Evolutionary conservation across 2,113 vertebrate genomes (phyloP).

Genomic region (Garra rufa): DNA sequence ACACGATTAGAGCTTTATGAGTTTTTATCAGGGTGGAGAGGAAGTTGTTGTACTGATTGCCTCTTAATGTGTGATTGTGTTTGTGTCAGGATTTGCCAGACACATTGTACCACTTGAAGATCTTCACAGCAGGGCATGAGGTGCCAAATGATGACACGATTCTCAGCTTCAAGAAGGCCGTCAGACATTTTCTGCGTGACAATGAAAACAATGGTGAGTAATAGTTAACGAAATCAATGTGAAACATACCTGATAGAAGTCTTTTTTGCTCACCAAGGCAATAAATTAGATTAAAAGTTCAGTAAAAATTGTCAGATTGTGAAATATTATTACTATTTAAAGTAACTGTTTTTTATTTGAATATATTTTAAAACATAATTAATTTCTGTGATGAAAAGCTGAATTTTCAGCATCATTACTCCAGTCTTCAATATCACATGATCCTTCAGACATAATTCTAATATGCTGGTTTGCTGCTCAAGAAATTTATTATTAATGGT

Average conservation of each 20-base stretch:
- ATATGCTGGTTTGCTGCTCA: background rate
- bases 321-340: background rate
- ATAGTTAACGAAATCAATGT: background rate
- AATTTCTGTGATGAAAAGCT: background rate
- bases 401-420: background rate
- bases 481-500: background rate
- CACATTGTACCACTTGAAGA: slow-evolving; percentile 78
- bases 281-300: background rate
- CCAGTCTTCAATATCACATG: background rate
- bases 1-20: background rate
- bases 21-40: background rate
- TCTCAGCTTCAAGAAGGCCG: slow-evolving; percentile 80
- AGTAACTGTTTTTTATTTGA: background rate
- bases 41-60: background rate
- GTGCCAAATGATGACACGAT: slow-evolving; percentile 78
- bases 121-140: slow-evolving; percentile 83
- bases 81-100: slow-evolving; percentile 81
- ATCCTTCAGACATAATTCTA: background rate
- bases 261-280: background rate
- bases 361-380: background rate
- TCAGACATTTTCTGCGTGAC: slow-evolving; percentile 77
- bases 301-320: background rate
- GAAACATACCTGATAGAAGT: background rate
- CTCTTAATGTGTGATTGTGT: slow-evolving; percentile 15
- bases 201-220: slow-evolving; percentile 85